These are phyloP conservation scores for Aleiodes leptofemur DNA, from an alignment of 2,888 invertebrate species.

Conservation along the genomic window DNA sequence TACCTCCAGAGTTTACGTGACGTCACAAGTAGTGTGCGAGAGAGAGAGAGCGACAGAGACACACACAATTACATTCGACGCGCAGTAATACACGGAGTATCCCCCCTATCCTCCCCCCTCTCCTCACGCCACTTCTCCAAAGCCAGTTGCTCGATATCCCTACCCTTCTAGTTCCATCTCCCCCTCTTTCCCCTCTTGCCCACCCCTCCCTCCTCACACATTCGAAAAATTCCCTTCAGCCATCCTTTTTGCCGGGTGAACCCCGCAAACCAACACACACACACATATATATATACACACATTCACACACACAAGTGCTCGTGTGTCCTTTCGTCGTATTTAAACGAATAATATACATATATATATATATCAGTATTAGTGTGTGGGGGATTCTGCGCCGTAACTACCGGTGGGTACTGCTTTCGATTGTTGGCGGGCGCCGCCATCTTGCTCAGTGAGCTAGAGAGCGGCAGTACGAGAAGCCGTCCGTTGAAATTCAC, in stretches of 20 bases:
- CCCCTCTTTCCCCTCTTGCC: background rate
- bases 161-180: background rate
- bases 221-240: background rate
- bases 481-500: constrained; percentile 69
- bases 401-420: constrained; percentile 65
- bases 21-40: background rate
- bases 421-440: constrained; percentile 86
- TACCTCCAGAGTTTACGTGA: constrained; percentile 1
- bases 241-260: background rate
- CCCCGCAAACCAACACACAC: constrained; percentile 48
- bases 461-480: constrained; percentile 81
- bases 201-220: background rate
- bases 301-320: constrained; percentile 66
- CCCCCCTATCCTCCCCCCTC: background rate
- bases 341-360: constrained; percentile 51
- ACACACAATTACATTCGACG: constrained; percentile 6
- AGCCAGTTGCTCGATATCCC: constrained; percentile 33
- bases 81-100: constrained; percentile 27
- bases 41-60: too few species aligned
- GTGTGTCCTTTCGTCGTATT: too few species aligned
- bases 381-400: constrained; percentile 63
- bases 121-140: background rate
- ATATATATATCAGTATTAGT: constrained; percentile 54
- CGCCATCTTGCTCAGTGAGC: constrained; percentile 89
- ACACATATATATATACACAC: constrained; percentile 55